phyloP scores from a whole-genome alignment of 1,140 invertebrate species.

The Lysiphlebus fabarum region DNA sequence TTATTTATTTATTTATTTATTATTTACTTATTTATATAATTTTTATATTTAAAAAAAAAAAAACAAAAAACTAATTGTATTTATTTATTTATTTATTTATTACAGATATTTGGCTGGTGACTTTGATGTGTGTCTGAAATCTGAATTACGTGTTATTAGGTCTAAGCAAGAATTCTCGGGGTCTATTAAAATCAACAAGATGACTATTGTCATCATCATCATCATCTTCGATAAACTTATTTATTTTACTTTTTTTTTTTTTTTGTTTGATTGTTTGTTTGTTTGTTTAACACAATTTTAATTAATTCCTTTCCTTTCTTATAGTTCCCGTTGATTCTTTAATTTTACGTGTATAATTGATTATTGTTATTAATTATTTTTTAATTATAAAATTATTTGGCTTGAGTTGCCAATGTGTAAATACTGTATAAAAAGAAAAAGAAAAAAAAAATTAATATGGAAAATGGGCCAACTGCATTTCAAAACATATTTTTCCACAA shows the following conservation, averaged over 20 bases:
- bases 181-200: constrained; percentile 2
- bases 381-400: not conserved
- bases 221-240: not conserved
- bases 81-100: constrained; percentile 37
- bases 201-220: constrained; percentile 8
- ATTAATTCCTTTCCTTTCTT: no score
- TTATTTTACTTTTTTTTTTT: not conserved
- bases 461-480: not conserved
- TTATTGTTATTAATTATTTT: not conserved
- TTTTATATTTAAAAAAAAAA: no score
- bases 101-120: constrained; percentile 44
- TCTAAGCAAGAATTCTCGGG: constrained; percentile 16
- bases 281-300: no score
- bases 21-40: not conserved
- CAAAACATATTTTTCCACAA: not conserved
- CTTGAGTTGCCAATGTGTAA: not conserved
- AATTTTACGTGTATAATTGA: constrained; percentile 1
- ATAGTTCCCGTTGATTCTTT: not conserved
- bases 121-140: constrained; percentile 16
- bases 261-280: no score
- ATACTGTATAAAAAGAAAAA: not conserved
- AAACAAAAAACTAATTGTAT: no score
- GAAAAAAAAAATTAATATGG: not conserved
- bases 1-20: not conserved
- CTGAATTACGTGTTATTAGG: not conserved